phyloP scores from a whole-genome alignment of 2,797 vertebrate genomes.

The Dermochelys coriacea region DNA sequence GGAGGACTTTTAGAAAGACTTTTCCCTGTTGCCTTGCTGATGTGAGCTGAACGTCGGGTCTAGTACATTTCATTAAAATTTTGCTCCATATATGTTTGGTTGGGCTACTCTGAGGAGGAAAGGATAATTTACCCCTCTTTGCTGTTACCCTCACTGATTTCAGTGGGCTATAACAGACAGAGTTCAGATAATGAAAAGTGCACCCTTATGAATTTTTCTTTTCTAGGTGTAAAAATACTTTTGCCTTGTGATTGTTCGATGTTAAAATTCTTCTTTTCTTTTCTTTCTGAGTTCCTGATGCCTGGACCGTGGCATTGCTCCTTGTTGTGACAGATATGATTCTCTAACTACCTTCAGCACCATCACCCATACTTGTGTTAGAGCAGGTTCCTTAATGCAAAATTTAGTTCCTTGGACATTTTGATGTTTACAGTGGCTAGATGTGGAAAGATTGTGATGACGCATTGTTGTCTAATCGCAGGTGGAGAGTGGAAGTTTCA shows the following conservation, averaged over 20 bases:
- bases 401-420: not conserved
- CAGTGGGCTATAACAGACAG: not conserved
- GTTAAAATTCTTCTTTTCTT: slow-evolving; percentile 18
- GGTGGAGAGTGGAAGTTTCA: slow-evolving; percentile 35
- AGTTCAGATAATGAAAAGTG: slow-evolving; percentile 1
- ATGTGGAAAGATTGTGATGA: slow-evolving; percentile 1
- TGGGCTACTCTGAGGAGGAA: not conserved
- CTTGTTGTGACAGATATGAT: not conserved
- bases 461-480: slow-evolving; percentile 1
- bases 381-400: not conserved
- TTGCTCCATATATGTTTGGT: not conserved
- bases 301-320: not conserved
- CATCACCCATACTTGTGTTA: not conserved
- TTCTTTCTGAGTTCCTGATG: slow-evolving; percentile 11
- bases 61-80: not conserved
- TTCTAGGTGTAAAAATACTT: slow-evolving; percentile 34
- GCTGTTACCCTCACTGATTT: not conserved
- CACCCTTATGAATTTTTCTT: slow-evolving; percentile 1
- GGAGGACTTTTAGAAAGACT: slow-evolving; percentile 27
- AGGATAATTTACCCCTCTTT: not conserved
- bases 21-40: accelerated
- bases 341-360: not conserved
- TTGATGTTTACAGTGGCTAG: not conserved
- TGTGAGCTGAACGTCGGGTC: not conserved
- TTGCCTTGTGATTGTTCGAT: slow-evolving; percentile 15